A percentile compares a stretch with the other conserved stretches of the same genome.
These are phyloP conservation scores for Dendrocincla fuliginosa DNA, from an alignment of 2,797 vertebrate genomes.

Conservation along the genomic window DNA sequence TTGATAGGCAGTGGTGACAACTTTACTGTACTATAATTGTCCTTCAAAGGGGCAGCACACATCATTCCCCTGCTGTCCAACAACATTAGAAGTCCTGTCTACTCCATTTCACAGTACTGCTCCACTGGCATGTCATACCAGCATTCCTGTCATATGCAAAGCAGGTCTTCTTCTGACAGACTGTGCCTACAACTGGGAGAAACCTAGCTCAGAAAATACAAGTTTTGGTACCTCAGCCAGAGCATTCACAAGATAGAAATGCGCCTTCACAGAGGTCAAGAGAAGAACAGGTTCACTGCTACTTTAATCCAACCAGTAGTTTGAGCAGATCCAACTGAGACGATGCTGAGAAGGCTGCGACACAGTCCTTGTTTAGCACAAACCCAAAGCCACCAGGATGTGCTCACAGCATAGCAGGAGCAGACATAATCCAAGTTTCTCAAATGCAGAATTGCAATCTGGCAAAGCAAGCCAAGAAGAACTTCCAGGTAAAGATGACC, in stretches of 20 bases:
- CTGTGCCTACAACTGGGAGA: not conserved
- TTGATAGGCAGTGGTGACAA: not conserved
- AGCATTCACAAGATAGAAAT: not conserved
- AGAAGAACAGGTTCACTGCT: not conserved
- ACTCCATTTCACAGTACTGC: not conserved
- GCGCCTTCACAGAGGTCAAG: not conserved
- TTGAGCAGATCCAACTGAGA: not conserved
- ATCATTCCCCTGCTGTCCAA: not conserved
- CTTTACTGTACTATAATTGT: not conserved
- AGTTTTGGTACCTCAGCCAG: not conserved
- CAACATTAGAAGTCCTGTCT: not conserved
- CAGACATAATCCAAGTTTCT: not conserved
- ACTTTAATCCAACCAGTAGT: not conserved
- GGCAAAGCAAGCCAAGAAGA: not conserved
- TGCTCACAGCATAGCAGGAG: accelerated
- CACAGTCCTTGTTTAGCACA: accelerated
- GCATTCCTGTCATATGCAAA: not conserved
- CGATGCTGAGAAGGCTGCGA: not conserved
- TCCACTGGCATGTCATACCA: accelerated
- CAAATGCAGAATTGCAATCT: accelerated
- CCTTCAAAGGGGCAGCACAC: not conserved
- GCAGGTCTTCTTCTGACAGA: not conserved
- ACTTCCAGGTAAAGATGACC: not conserved
- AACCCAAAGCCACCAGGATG: not conserved
- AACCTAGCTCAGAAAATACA: not conserved